Evolutionary conservation across 2,888 invertebrate genomes (phyloP), one percentile per base, ranked within the genome.

Genomic region (Hanleya hanleyi): DNA sequence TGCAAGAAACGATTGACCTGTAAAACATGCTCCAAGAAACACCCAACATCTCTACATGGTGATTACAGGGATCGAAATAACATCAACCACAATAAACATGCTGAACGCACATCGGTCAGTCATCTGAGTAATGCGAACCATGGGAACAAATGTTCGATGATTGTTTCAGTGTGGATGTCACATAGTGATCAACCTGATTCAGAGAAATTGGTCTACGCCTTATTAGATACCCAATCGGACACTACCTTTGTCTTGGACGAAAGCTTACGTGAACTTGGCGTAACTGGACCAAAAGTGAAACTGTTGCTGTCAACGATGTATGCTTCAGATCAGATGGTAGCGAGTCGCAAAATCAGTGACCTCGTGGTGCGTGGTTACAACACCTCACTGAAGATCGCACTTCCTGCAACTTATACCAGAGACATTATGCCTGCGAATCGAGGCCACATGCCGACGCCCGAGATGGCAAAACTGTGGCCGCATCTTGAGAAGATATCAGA

Each of bases 141-240:
- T 22, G 41, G 9, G 9, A 41, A 69, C 72, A 67, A 67, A 41
- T 37, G 67, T 38, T 75, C 75, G 32, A 65, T 67, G 51, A 69
- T 69, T 37, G 22, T 75, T 36, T 69, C 72, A 29, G 78, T 81
- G 12, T 78, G 69, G 61, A 22, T 81, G 6, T 75, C 76, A 4
- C 66, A 61, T 67, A 22, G 49, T 5, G 33, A 62, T 1, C 61
- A 68, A 22, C 80, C 78, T 29, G 50, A 73, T 5, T 33, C n/a
- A 26, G 77, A 80, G 70, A 32, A 18, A 12, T 47, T 77, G 6
- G 74, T 76, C 5, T 81, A 81, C 71, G 81, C 78, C 0, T 35
- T 82, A 15, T 36, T 82, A 1, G 82, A 82, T 67, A 73, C 78
- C 15, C 76, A 78, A 37, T 68, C 68, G 22, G 80, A 82, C 67